phyloP scores from a whole-genome alignment of 2,113 vertebrate species.

The Leptosomus discolor region DNA sequence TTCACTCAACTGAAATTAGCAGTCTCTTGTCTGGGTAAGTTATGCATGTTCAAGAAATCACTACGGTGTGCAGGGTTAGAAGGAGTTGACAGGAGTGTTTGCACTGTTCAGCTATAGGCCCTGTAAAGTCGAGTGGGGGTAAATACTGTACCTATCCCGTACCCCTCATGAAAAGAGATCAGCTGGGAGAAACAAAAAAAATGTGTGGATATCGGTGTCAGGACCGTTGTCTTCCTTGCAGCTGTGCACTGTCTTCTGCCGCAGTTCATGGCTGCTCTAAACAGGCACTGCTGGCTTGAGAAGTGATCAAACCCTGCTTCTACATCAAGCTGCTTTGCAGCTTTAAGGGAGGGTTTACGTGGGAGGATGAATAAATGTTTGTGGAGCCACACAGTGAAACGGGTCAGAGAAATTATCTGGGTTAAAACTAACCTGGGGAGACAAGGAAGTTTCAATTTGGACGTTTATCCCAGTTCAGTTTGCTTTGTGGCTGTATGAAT shows the following conservation, averaged over 20 bases:
- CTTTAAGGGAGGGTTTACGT: not conserved
- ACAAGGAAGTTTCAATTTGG: not conserved
- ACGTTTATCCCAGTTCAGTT: not conserved
- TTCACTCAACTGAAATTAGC: not conserved
- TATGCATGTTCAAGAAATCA: not conserved
- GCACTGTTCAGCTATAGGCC: not conserved
- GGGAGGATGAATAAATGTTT: not conserved
- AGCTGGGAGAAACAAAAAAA: rapidly evolving
- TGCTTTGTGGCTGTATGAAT: not conserved
- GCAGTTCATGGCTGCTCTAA: not conserved
- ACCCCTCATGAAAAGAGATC: not conserved
- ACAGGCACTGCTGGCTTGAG: not conserved
- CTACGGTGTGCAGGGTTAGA: rapidly evolving
- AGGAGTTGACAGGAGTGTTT: not conserved
- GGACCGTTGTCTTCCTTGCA: not conserved
- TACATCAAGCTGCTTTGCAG: not conserved
- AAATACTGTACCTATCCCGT: not conserved
- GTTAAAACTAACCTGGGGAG: not conserved
- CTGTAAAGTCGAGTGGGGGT: not conserved
- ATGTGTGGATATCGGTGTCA: rapidly evolving
- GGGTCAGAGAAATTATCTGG: not conserved
- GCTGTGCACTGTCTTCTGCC: not conserved
- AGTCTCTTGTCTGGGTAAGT: not conserved
- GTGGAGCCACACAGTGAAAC: not conserved
- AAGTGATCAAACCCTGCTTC: not conserved